Conservation (phyloP, 2,888 invertebrate genomes). For the Mesorhabditis belari region DNA sequence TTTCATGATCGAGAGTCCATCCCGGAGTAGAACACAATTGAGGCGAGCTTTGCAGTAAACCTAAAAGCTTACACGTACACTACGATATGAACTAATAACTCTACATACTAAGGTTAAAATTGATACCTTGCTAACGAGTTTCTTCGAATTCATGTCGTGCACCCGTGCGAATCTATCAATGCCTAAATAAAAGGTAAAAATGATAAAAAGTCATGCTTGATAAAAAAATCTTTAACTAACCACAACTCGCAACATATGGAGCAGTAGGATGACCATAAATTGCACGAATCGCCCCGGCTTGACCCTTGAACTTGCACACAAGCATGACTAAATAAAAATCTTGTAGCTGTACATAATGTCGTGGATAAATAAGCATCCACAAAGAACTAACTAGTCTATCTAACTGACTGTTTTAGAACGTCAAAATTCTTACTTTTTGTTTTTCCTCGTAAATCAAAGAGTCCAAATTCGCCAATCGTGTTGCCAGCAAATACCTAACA, state of each 20-base stretch:
- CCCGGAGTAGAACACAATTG: slow-evolving; percentile 62
- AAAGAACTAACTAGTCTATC: not conserved
- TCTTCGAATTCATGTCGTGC: slow-evolving; percentile 69
- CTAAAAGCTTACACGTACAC: slow-evolving; percentile 55
- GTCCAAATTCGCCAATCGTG: slow-evolving; percentile 75
- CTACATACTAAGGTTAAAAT: not conserved
- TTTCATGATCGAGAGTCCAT: slow-evolving; percentile 24
- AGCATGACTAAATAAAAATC: slow-evolving; percentile 54
- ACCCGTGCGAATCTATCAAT: slow-evolving; percentile 67
- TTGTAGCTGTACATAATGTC: slow-evolving; percentile 55
- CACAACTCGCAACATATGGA: slow-evolving; percentile 66
- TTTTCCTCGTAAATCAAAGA: slow-evolving; percentile 66
- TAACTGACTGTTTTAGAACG: too few relatives aligned
- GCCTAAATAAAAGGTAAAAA: slow-evolving; percentile 65
- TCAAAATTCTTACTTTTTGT: too few relatives aligned
- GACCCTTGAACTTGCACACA: slow-evolving; percentile 75
- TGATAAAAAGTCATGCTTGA: slow-evolving; percentile 59
- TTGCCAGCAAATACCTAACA: slow-evolving; percentile 71
- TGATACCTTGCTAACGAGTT: slow-evolving; percentile 67
- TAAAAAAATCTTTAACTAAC: too few relatives aligned
- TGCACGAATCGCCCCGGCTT: slow-evolving; percentile 74
- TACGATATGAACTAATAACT: slow-evolving; percentile 7
- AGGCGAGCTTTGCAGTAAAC: slow-evolving; percentile 79
- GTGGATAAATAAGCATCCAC: slow-evolving; percentile 1
- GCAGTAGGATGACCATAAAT: slow-evolving; percentile 63